Evolutionary conservation across 2,113 vertebrate genomes (phyloP), one percentile per base, ranked within the genome.

Genomic region (Amphiprion ocellaris): DNA sequence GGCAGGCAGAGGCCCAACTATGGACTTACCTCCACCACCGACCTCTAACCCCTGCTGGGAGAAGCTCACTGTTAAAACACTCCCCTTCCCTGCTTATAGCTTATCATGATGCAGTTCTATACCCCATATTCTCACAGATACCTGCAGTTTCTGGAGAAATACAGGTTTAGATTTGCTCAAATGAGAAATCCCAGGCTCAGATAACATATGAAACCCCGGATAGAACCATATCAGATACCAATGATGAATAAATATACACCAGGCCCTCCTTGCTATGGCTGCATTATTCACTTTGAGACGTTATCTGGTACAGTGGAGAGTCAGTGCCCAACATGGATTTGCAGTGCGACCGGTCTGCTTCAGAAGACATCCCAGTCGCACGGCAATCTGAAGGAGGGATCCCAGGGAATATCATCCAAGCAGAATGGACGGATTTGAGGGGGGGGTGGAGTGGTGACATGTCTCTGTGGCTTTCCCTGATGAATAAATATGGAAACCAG

Each of bases 401-500:
- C 68, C 76, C 54, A 24, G 63, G 59, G 67, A 84, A 88, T 81
- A 85, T 79, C 77, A 41, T 78, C 77, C 33, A 10, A 41, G 69
- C 50, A 37, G 66, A 61, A 64, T 65, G 53, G 33, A 37, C 63
- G 68, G 74, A 69, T 76, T 76, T 65, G 61, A 65, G 56, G 52
- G 9, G 1, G 26, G 39, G 9, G 66, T 39, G 61, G n/a, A 68
- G 55, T 41, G 4, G 19, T 21, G 49, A 74, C 69, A 74, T 50
- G 53, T 60, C 19, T 73, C 17, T 2, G 37, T 49, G 59, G 21
- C 19, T 66, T 53, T 70, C 21, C 46, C 26, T n/a, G 12, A 26
- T 84, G 65, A 87, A 87, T 87, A 82, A 62, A 82, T 80, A 66
- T 80, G 71, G 47, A 33, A 17, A 78, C 73, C 55, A 53, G 17